phyloP scores from a whole-genome alignment of 2,888 invertebrate genomes.

The Ganaspis brasiliensis region DNA sequence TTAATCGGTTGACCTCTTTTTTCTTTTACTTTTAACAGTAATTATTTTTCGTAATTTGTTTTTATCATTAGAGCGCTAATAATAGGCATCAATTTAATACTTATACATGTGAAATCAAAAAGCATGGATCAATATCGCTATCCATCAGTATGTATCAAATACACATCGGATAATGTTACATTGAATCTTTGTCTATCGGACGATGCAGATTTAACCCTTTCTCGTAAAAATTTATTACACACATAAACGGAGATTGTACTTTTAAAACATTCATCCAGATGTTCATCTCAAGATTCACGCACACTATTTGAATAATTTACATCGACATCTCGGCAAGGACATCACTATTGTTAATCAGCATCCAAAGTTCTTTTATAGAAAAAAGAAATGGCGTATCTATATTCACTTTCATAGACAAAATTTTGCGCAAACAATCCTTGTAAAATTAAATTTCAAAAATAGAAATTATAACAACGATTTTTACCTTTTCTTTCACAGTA shows the following conservation, averaged over 20 bases:
- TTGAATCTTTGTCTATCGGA: slow-evolving; percentile 18
- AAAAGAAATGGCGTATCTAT: no score
- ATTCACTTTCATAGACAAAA: no score
- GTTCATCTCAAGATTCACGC: slow-evolving; percentile 35
- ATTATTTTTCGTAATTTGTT: neutral
- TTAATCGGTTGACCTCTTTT: slow-evolving; percentile 30
- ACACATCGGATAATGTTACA: slow-evolving; percentile 20
- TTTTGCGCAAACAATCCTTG: no score
- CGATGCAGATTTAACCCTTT: slow-evolving; percentile 30
- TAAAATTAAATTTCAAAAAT: no score
- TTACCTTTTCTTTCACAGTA: no score
- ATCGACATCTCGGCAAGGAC: slow-evolving; percentile 18
- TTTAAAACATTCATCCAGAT: slow-evolving; percentile 32
- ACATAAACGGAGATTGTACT: slow-evolving; percentile 20
- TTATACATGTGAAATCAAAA: slow-evolving; percentile 3
- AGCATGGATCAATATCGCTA: slow-evolving; percentile 15
- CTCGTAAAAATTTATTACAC: slow-evolving; percentile 10
- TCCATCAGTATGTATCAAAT: neutral
- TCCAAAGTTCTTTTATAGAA: slow-evolving; percentile 10
- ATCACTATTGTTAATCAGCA: neutral
- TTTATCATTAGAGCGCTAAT: neutral
- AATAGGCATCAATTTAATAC: slow-evolving; percentile 18
- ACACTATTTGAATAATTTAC: slow-evolving; percentile 28
- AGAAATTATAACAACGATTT: no score
- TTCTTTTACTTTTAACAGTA: neutral